These are phyloP conservation scores for Varroa destructor DNA, from an alignment of 1,140 invertebrate species.

Conservation along the genomic window DNA sequence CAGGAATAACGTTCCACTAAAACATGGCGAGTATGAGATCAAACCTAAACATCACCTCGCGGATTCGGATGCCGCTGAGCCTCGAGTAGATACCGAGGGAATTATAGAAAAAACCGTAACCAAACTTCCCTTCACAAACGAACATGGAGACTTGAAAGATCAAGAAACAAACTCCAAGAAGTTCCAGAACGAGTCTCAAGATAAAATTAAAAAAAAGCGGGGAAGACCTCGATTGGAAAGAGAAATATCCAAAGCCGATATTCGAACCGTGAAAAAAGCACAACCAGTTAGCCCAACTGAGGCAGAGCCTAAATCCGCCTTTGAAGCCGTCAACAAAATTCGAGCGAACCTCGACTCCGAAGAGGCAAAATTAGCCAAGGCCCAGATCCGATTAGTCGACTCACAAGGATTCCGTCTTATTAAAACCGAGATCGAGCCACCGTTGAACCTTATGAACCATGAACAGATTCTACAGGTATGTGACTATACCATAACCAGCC, in stretches of 20 bases:
- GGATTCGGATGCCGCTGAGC: neutral
- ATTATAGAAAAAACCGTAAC: neutral
- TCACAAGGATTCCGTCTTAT: constrained; percentile 38
- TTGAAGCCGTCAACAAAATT: neutral
- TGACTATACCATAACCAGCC: neutral
- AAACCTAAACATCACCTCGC: neutral
- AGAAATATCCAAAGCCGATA: neutral
- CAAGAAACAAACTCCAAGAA: neutral
- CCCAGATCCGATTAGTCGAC: constrained; percentile 29
- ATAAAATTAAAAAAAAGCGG: neutral
- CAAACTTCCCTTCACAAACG: neutral
- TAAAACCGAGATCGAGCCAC: constrained; percentile 36
- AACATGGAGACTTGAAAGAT: neutral
- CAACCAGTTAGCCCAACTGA: neutral
- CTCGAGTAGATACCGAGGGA: neutral
- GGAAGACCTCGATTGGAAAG: neutral
- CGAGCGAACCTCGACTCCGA: too few relatives aligned
- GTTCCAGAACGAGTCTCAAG: neutral
- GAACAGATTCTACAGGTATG: constrained; percentile 32
- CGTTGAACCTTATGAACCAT: constrained; percentile 33
- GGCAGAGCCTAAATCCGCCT: neutral
- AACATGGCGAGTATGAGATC: constrained; percentile 4
- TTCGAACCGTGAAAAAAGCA: constrained; percentile 5
- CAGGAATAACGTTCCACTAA: neutral
- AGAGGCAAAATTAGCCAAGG: neutral